Base-by-base conservation (phyloP, 2,113 vertebrate species). In the Eclectus roratus region DNA sequence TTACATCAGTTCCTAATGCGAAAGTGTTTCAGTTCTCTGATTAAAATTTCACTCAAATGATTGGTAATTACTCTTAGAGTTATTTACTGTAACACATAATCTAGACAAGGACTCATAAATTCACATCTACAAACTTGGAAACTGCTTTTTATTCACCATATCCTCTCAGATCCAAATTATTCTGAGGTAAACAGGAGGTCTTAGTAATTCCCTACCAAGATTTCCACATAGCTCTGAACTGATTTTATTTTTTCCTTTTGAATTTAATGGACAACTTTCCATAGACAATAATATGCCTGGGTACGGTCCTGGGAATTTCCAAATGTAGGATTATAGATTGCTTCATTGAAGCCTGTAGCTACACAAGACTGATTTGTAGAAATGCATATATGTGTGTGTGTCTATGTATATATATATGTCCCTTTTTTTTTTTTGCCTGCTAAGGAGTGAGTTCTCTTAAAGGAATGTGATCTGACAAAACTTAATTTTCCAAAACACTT, bases 21-120 rank as follows among this genome's bases (percentile, higher is more conserved):
- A 94, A 80, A 88, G 83, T 76, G 52, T 94, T 83, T 80, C 61
- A 72, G 88, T 80, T 68, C 85, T 95, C 88, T 95, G 85, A 96
- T 93, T 96, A 96, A 96, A 92, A 88, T 89, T 95, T 94, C 2
- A 1, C 44, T 94, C 80, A 87, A 92, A 88, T 82, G 73, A 70
- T 85, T 91, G 65, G 83, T 85, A 94, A 94, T 96, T 97, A 95
- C 80, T 69, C 83, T 65, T 69, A 65, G 80, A 93, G 86, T 94
- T 93, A 94, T 96, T 97, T 96, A 96, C 93, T 92, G 80, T 39
- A 90, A 84, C 80, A 94, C 64, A 89, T 81, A 94, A 94, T 91
- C 83, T 76, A 94, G 80, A 94, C 31, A 80, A 91, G 92, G 94
- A 77, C 80, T 89, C 88, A 90, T 94, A 95, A 96, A 93, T 95